Evolutionary conservation across 2,888 invertebrate species (phyloP), one percentile per base, ranked within the genome.

Genomic region (Oligia fasciuncula): DNA sequence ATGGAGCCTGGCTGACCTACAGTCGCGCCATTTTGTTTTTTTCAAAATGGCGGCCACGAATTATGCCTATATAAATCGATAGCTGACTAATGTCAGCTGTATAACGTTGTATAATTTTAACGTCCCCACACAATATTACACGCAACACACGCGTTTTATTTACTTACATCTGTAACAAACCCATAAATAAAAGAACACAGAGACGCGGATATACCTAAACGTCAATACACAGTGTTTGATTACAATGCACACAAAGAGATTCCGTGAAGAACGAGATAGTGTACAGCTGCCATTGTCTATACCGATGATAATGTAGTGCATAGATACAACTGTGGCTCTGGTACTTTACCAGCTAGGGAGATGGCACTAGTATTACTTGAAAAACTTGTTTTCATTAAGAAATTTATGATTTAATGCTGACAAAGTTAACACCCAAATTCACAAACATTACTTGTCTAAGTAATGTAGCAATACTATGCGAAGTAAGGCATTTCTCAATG

Each of bases 161-260:
- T 63, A 35, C 65, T 40, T 65, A 14, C 8, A 23, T 35, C 14
- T 14, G 8, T 35, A 60, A 57, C 54, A 70, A 54, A 70, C 14
- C 23, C 2, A 35, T 62, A 5, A n/a, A 67, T 49, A 49, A 70
- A 62, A 60, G 62, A 8, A 35, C 9, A 63, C 23, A 40, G 70
- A n/a, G 63, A 14, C 67, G 40, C 13, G 2, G 23, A 63, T 40
- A 5, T 63, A 29, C 1, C 29, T 29, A 54, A 51, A 40, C 62
- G 35, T 68, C 81, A 68, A 71, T 80, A 74, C 66, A 29, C 60
- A 43, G 67, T 69, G 81, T 71, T 80, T 71, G 71, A 85, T 85
- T 73, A 71, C 85, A 80, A 43, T 4, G 51, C 51, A 66, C 62
- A 81, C 85, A 85, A 70, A 85, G 82, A 85, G 80, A 82, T 73